Conservation (phyloP, 2,797 vertebrate species). For the Cynopterus sphinx region DNA sequence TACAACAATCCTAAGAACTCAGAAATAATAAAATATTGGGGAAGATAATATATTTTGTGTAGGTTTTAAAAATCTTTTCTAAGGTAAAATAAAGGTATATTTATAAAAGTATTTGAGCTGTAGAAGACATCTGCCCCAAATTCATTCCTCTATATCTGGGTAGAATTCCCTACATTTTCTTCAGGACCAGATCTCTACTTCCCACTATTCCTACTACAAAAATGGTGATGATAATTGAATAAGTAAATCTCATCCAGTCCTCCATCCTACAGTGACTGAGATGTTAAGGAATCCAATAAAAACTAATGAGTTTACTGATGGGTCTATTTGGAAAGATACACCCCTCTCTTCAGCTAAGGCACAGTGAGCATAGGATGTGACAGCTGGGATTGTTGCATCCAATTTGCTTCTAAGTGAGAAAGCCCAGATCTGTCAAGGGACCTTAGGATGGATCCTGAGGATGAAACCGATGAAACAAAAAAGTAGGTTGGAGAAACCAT, state of each 20-base stretch:
- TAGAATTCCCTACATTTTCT: not conserved
- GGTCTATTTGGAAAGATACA: not conserved
- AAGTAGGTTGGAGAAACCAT: not conserved
- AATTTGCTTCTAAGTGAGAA: not conserved
- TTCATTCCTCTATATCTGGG: not conserved
- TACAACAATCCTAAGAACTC: not conserved
- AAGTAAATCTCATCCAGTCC: not conserved
- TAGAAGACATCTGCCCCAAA: not conserved
- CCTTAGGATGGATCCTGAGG: not conserved
- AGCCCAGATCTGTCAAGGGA: not conserved
- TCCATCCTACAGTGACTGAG: not conserved
- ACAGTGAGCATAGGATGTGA: not conserved
- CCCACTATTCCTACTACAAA: not conserved
- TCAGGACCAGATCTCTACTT: not conserved
- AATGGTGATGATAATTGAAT: not conserved
- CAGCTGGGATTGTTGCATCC: not conserved
- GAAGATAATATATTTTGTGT: not conserved
- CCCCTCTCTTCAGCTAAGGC: not conserved
- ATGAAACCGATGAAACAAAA: not conserved
- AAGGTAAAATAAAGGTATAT: not conserved
- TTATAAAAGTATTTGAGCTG: not conserved
- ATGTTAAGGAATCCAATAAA: not conserved
- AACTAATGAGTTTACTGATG: not conserved
- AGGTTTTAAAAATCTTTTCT: not conserved
- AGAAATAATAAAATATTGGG: not conserved